These are phyloP conservation scores for Glaucopsyche alexis DNA, from an alignment of 2,888 invertebrate genomes.

Conservation along the genomic window DNA sequence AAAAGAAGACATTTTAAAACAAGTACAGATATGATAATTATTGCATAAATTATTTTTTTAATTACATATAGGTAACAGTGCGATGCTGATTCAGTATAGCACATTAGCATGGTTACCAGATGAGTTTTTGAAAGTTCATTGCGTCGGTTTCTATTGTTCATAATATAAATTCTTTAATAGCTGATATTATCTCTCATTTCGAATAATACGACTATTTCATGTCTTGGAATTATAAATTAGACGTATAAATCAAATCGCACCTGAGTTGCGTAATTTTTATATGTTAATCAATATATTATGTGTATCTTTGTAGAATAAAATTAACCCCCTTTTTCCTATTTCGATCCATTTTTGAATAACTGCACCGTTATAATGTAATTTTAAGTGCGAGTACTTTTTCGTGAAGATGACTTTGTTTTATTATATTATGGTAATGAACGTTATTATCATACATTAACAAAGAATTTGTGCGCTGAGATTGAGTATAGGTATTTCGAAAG, in stretches of 20 bases:
- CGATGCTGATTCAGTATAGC: conserved; percentile 21
- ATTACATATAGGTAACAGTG: conserved; percentile 22
- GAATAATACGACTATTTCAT: conserved; percentile 1
- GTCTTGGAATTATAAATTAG: background rate
- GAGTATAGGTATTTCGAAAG: conserved; percentile 13
- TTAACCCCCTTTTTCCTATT: background rate
- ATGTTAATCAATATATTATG: conserved; percentile 6
- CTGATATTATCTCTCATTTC: conserved; percentile 24
- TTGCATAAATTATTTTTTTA: conserved; percentile 27
- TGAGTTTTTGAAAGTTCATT: conserved; percentile 13
- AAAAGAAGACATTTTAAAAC: conserved; percentile 24
- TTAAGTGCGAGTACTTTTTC: conserved; percentile 2
- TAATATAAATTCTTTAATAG: conserved; percentile 24
- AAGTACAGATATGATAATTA: conserved; percentile 25
- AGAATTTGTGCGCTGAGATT: conserved; percentile 9
- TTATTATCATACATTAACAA: conserved; percentile 19
- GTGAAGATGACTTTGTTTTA: conserved; percentile 17
- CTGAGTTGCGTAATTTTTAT: background rate
- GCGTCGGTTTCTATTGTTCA: conserved; percentile 23
- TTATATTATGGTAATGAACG: conserved; percentile 14
- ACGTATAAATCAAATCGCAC: background rate
- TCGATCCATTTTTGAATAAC: background rate
- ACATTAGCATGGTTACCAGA: conserved; percentile 11
- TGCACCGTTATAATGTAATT: background rate
- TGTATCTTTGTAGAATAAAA: background rate